Base-by-base conservation (phyloP, 2,113 vertebrate genomes). In the Pipa parva region DNA sequence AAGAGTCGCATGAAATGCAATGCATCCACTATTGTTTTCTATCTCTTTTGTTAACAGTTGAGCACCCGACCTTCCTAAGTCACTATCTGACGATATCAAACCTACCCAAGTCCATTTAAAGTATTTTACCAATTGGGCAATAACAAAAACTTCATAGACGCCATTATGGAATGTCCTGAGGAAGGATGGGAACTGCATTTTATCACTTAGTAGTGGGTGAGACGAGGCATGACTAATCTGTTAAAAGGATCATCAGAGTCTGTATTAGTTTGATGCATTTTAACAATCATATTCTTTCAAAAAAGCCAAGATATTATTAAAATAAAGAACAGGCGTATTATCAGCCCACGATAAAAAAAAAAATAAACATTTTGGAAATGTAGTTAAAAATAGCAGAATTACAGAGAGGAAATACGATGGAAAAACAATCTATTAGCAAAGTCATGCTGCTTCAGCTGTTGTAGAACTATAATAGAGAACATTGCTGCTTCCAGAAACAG, bases 41-140 rank as follows among this genome's bases (percentile, higher is more conserved):
- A 64, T 24, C 11, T 64, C 36, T n/a, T 64, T 64, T 1, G 7
- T 45, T 12, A 64, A 51, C 22, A 64, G 17, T 17, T 64, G 63
- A 18, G 27, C 25, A 18, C 64, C 57, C 11, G 64, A 37, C 42
- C 64, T 26, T 24, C 63, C 63, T 36, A 64, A 36, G 11, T 68
- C 64, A 48, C 59, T 59, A 48, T 68, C 64, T 9, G 54, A 18
- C 3, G 55, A 37, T 36, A 68, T 48, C 8, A 68, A 17, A 1
- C 64, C 64, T 8, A 68, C 55, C 64, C 64, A 68, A 1, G 55
- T 59, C 64, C 64, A 68, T 20, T 57, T 68, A 39, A 68, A 68
- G 24, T 59, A 27, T 48, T 27, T 49, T 2, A 33, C 64, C 18
- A 68, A 20, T 6, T 48, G 42, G 12, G 64, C 64, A n/a, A 68